A percentile compares a stretch with the other conserved stretches of the same genome.
These are phyloP conservation scores for Nezara viridula DNA, from an alignment of 2,888 invertebrate species.

Conservation along the genomic window DNA sequence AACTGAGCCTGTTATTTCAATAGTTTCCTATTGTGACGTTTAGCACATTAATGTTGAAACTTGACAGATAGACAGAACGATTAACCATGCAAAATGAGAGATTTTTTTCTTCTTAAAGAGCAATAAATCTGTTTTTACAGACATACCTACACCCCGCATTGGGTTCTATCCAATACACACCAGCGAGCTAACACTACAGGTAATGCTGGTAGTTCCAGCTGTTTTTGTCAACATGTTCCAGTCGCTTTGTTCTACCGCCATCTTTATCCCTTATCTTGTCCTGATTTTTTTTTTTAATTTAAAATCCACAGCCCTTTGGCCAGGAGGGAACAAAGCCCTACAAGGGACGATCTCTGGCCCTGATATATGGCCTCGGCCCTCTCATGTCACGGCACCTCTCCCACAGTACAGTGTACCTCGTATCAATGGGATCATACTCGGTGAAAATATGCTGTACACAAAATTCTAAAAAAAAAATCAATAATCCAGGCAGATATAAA, in stretches of 20 bases:
- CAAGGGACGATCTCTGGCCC: not conserved
- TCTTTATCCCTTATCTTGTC: conserved; percentile 45
- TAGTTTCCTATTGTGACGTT: no score
- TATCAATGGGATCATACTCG: not conserved
- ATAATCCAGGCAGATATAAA: no score
- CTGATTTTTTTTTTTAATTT: conserved; percentile 10
- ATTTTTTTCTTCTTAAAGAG: not conserved
- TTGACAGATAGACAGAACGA: no score
- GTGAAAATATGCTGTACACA: not conserved
- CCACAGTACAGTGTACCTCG: not conserved
- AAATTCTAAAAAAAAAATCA: not conserved
- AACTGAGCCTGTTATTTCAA: no score
- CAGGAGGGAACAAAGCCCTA: conserved; percentile 1
- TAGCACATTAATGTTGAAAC: no score
- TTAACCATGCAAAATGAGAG: not conserved
- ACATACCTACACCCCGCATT: not conserved
- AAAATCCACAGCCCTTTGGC: not conserved
- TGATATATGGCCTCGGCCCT: not conserved
- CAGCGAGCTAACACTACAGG: not conserved
- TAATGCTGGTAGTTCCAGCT: not conserved
- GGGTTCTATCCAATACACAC: not conserved
- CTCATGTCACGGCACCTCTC: not conserved
- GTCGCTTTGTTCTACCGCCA: conserved; percentile 14
- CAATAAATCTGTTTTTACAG: not conserved
- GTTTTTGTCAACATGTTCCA: conserved; percentile 14